Conservation (phyloP, 2,888 invertebrate species). For the Drosophila mayaguana region DNA sequence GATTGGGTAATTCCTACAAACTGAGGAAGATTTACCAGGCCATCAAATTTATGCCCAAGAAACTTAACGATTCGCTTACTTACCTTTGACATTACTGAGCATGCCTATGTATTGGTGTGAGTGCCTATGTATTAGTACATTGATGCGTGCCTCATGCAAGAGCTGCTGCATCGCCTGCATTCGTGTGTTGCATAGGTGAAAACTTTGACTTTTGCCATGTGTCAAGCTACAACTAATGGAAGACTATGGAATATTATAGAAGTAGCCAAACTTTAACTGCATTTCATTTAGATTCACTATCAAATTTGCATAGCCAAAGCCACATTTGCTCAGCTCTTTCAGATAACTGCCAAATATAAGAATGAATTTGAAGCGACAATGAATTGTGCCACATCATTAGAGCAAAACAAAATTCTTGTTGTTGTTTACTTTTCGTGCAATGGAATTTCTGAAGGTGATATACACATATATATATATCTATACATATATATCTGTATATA, state of each 20-base stretch:
- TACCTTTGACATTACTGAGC: not conserved
- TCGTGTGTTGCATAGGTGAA: not conserved
- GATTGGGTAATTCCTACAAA: too few species aligned
- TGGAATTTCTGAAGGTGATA: not conserved
- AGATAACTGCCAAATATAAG: not conserved
- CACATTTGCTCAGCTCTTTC: not conserved
- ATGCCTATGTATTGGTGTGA: not conserved
- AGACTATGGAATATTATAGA: not conserved
- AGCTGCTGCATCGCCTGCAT: not conserved
- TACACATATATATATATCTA: not conserved
- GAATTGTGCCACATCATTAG: conserved; percentile 8
- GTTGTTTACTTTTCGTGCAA: not conserved
- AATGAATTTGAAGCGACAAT: conserved; percentile 1
- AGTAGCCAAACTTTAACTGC: not conserved
- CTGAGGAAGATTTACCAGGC: too few species aligned
- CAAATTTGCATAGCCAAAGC: not conserved
- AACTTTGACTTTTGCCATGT: not conserved
- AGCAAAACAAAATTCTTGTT: not conserved
- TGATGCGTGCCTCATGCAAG: not conserved
- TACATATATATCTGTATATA: not conserved
- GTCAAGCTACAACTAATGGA: not conserved
- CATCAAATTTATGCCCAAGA: too few species aligned
- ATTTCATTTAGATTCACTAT: not conserved
- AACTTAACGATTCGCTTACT: too few species aligned
- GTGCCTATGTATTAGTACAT: not conserved